phyloP scores from a whole-genome alignment of 2,888 invertebrate species.

The Stenolophus ochropezus region DNA sequence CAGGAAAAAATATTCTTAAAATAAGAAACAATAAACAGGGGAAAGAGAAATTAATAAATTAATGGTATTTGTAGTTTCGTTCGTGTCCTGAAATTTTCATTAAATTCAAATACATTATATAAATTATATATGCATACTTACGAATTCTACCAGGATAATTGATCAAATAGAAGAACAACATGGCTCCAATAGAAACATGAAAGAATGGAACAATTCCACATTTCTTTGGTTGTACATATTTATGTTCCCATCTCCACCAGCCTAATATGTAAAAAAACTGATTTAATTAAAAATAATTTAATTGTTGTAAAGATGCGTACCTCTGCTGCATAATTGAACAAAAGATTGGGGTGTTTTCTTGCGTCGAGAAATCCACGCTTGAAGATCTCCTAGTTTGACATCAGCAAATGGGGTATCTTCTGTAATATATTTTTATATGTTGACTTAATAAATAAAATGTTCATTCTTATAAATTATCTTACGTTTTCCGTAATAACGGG shows the following conservation, averaged over 20 bases:
- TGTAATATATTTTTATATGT: too few species aligned
- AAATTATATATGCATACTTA: slow-evolving; percentile 73
- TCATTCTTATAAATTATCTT: background rate
- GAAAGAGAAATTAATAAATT: slow-evolving; percentile 69
- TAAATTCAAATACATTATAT: background rate
- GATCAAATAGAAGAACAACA: slow-evolving; percentile 86
- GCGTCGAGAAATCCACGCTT: slow-evolving; percentile 89
- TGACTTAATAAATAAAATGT: too few species aligned
- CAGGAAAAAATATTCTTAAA: too few species aligned
- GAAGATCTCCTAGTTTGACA: slow-evolving; percentile 89
- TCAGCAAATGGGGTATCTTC: slow-evolving; percentile 93
- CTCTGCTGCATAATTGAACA: slow-evolving; percentile 81
- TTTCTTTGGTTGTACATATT: slow-evolving; percentile 87
- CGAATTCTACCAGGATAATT: slow-evolving; percentile 88
- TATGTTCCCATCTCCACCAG: slow-evolving; percentile 95
- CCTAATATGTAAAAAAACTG: too few species aligned
- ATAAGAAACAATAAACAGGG: too few species aligned
- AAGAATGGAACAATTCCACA: slow-evolving; percentile 85
- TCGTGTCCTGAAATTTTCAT: slow-evolving; percentile 81
- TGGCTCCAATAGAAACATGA: slow-evolving; percentile 81
- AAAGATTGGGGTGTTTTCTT: slow-evolving; percentile 84
- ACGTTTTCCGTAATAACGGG: background rate
- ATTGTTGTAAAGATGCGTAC: slow-evolving; percentile 72
- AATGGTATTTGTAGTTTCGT: slow-evolving; percentile 92
- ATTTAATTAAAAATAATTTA: background rate